A percentile compares a stretch with the other conserved stretches of the same genome.
Conservation (phyloP, 2,113 vertebrate genomes). For the Salminus brasiliensis region DNA sequence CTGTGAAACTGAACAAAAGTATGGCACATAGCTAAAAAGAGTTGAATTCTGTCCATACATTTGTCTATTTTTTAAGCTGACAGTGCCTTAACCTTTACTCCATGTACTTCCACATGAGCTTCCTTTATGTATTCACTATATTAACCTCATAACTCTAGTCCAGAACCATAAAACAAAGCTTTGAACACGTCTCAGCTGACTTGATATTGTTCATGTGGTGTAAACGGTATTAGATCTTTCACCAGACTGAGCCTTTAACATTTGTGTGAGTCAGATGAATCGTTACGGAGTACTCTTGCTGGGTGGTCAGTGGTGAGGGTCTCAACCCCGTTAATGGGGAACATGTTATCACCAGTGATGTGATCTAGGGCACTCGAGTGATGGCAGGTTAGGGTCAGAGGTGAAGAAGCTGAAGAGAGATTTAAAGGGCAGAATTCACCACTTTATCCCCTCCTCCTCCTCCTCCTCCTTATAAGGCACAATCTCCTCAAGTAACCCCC, state of each 20-base stretch:
- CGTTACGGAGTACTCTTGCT: not conserved
- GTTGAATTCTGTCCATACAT: no score
- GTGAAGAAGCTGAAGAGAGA: not conserved
- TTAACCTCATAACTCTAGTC: not conserved
- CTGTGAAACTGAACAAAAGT: not conserved
- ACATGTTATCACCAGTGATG: not conserved
- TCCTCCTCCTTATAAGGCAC: not conserved
- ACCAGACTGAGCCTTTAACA: not conserved
- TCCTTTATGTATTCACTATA: not conserved
- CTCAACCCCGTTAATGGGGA: not conserved
- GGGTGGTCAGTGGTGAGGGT: not conserved
- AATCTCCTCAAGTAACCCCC: not conserved
- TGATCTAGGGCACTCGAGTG: not conserved
- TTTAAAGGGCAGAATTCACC: conserved; percentile 1
- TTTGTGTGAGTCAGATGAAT: not conserved
- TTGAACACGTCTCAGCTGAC: not conserved
- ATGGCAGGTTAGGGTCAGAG: not conserved
- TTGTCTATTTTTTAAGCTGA: no score
- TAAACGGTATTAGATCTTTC: not conserved
- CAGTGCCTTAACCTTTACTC: no score
- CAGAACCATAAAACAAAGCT: not conserved
- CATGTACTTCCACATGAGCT: no score
- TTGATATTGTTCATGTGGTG: not conserved
- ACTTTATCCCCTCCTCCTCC: not conserved
- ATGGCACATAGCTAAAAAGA: no score